phyloP scores from a whole-genome alignment of 2,888 invertebrate genomes.

The Malachius bipustulatus region DNA sequence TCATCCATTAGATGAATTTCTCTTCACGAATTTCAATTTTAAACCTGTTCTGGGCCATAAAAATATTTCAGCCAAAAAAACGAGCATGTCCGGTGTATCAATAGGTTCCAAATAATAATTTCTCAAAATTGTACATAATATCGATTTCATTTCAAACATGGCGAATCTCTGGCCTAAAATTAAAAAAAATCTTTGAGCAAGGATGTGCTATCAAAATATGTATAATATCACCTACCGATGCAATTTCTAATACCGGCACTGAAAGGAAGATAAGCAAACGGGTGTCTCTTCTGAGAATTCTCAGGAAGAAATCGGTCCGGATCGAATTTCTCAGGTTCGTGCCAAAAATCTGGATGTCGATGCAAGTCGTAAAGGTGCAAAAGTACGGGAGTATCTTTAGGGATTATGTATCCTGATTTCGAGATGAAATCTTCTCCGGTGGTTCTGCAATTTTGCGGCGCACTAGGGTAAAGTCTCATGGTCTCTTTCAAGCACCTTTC shows the following conservation, averaged over 20 bases:
- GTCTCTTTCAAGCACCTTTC: constrained; percentile 34
- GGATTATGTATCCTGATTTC: constrained; percentile 33
- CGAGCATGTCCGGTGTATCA: no score
- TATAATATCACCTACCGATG: constrained; percentile 49
- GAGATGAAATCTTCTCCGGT: constrained; percentile 24
- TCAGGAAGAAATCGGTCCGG: constrained; percentile 60
- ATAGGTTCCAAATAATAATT: no score
- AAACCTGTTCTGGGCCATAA: no score
- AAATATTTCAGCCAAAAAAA: no score
- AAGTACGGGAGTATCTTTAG: constrained; percentile 40
- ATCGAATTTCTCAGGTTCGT: constrained; percentile 52
- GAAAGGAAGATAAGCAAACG: constrained; percentile 53
- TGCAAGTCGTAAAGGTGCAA: constrained; percentile 53
- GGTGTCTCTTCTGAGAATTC: constrained; percentile 42
- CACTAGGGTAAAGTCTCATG: constrained; percentile 33
- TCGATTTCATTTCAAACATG: no score
- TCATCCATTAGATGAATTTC: no score
- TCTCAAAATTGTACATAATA: no score
- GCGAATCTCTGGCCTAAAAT: no score
- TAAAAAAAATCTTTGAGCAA: no score
- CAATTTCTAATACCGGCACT: constrained; percentile 59
- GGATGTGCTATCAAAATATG: no score
- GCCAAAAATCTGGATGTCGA: constrained; percentile 48
- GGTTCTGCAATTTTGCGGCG: constrained; percentile 30
- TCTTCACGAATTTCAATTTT: no score